Evolutionary conservation across 2,888 invertebrate species (phyloP), one percentile per base, ranked within the genome.

Genomic region (Tubulanus polymorphus): DNA sequence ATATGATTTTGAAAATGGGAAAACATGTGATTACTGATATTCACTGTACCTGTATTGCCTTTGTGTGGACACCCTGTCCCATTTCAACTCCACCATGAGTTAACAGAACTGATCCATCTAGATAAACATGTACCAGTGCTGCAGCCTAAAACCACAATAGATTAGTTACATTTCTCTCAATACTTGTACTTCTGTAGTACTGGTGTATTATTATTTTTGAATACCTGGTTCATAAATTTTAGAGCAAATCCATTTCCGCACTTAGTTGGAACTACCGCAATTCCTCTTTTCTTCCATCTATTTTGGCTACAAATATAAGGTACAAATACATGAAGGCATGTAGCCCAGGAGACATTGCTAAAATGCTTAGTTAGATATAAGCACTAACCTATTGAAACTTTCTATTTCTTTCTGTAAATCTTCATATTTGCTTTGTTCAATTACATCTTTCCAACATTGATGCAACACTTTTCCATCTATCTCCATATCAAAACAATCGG

Each of bases 31-130:
- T 35, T 35, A 35, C 12, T 35, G 35, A n/a, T n/a, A 26, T 6
- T 5, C 18, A n/a, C 1, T 12, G 48, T 63, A 81, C 81, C 84
- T 95, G 94, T 53, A 92, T 87, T 89, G 94, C 92, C 83, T 96
- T 96, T 0, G 92, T 96, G 74, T 94, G 90, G 3, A 97, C 81
- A 1, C 96, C 96, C 81, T 96, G 96, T 0, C 96, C 96, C 89
- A 96, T 95, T 83, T 96, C 96, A 8, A 90, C 88, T n/a, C 94
- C 95, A 35, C 81, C 81, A 74, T 93, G 93, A 0, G 88, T 86
- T 20, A 96, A 69, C 12, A 95, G 82, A 2, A 96, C 91, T 0
- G 93, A 91, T n/a, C 81, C 94, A 68, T 84, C 83, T 6, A 83
- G 83, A 73, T 95, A 75, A 10, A 75, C 64, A 41, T 91, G 85